Percentiles rank a stretch among this genome's conserved stretches.
Evolutionary conservation across 2,888 invertebrate species (phyloP).

Genomic region (Galeopsomyia nigrocyanea): DNA sequence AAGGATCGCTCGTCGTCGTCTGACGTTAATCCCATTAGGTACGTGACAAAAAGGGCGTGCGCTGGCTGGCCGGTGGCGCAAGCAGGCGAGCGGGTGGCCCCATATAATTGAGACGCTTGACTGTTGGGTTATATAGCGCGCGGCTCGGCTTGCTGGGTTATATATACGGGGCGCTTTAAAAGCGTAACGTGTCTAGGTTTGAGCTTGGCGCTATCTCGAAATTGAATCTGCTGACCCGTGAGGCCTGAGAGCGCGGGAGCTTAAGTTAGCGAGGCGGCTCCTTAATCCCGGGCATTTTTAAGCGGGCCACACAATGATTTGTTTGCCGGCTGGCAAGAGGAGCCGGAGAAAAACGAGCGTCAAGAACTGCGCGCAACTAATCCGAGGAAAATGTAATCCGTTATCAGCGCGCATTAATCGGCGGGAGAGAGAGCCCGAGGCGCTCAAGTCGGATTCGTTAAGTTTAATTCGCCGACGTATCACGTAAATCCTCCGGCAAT

Average conservation of each 20-base stretch:
- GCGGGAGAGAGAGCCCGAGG: slow-evolving; percentile 27
- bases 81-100: neutral
- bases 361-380: neutral
- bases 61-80: neutral
- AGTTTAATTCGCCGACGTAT: slow-evolving; percentile 42
- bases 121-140: slow-evolving; percentile 1
- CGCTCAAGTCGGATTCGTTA: slow-evolving; percentile 25
- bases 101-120: slow-evolving; percentile 41
- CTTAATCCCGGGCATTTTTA: slow-evolving; percentile 16
- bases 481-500: slow-evolving; percentile 39
- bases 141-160: neutral
- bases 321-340: slow-evolving; percentile 19
- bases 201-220: slow-evolving; percentile 22
- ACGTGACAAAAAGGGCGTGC: slow-evolving; percentile 38
- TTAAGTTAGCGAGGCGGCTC: neutral
- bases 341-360: slow-evolving; percentile 6
- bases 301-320: slow-evolving; percentile 17
- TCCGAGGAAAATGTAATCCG: slow-evolving; percentile 30
- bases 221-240: slow-evolving; percentile 41
- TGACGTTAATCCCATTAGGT: slow-evolving; percentile 44
- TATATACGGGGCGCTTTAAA: neutral
- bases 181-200: no score
- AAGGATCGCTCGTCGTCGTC: neutral
- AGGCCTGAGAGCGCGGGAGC: neutral
- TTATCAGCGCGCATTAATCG: slow-evolving; percentile 44